These are phyloP conservation scores for Chinchilla lanigera DNA, from an alignment of 2,113 vertebrate species.

Conservation along the genomic window DNA sequence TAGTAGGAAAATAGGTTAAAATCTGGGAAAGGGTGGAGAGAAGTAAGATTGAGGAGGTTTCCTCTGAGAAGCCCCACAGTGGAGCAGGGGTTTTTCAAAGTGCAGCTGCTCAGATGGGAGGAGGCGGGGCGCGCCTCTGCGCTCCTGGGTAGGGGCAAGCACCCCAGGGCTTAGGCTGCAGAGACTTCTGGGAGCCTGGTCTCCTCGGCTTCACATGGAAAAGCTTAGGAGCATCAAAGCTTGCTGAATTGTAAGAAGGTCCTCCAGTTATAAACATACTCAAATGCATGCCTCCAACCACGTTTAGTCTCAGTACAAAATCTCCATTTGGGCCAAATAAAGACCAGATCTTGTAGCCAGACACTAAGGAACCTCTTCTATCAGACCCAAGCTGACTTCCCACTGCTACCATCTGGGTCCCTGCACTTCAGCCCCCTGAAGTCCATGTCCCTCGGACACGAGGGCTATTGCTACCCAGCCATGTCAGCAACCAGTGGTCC, in stretches of 20 bases:
- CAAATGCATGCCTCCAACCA: background rate
- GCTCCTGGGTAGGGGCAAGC: background rate
- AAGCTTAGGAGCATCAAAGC: background rate
- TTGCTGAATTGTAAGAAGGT: background rate
- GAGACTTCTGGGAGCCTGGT: background rate
- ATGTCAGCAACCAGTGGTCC: accelerated
- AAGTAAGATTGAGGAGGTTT: slow-evolving; percentile 28
- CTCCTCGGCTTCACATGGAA: background rate
- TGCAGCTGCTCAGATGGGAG: background rate
- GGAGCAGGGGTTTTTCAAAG: background rate
- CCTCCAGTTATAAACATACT: slow-evolving; percentile 23
- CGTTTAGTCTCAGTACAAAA: background rate
- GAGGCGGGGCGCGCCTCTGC: accelerated
- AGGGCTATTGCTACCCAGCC: background rate
- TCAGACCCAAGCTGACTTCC: background rate
- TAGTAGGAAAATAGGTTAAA: slow-evolving; percentile 65
- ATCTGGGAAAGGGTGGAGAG: background rate
- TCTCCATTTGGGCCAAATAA: slow-evolving; percentile 8
- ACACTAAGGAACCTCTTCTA: background rate
- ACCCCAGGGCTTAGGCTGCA: background rate
- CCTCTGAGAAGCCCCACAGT: slow-evolving; percentile 42
- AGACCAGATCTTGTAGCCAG: background rate
- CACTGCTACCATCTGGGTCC: background rate
- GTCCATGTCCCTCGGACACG: too few relatives aligned
- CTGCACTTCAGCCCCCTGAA: accelerated